Evolutionary conservation across 2,797 vertebrate genomes (phyloP), one percentile per base, ranked within the genome.

Genomic region (Eurystomus glaucurus): DNA sequence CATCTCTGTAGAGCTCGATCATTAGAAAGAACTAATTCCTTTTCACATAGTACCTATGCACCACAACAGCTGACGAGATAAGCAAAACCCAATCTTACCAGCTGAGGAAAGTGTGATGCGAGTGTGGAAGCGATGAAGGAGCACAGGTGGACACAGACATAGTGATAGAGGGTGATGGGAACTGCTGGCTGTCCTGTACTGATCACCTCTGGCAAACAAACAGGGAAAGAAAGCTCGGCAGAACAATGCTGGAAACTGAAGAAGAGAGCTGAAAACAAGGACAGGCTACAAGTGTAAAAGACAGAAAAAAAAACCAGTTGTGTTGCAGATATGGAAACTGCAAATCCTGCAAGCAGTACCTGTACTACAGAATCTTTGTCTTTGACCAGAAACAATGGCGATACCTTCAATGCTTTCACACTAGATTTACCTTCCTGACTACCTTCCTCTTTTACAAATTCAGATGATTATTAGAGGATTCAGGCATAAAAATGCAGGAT

Each of bases 101-200:
- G 96, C 46, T 97, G 92, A 26, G 98, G 96, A 70, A 99, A 99
- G 77, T 98, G 96, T 10, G 93, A 95, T 14, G 98, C 97, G 6
- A 98, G 98, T 45, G 99, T 98, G 5, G 98, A 98, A 87, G 99
- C 98, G 74, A 99, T 98, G 71, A 98, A 99, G 75, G 99, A 97
- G 90, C 99, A 99, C 70, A 99, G 95, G 29, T 99, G 99, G 87
- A 99, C 98, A 75, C 99, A 99, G 45, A 99, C 88, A 12, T 99
- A 98, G 60, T 99, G 99, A 93, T 99, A 99, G 55, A 99, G 97
- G 33, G 98, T 98, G 97, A 99, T 96, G n/a, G 97, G 95, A 51
- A 85, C 95, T 92, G 98, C 98, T 26, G 98, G 97, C 85, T 99
- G 99, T 76, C 99, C 99, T 11, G 97, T 97, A 69, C 97, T 95